phyloP scores from a whole-genome alignment of 92 coral and sea anemone species.

The Bergia puertoricense region DNA sequence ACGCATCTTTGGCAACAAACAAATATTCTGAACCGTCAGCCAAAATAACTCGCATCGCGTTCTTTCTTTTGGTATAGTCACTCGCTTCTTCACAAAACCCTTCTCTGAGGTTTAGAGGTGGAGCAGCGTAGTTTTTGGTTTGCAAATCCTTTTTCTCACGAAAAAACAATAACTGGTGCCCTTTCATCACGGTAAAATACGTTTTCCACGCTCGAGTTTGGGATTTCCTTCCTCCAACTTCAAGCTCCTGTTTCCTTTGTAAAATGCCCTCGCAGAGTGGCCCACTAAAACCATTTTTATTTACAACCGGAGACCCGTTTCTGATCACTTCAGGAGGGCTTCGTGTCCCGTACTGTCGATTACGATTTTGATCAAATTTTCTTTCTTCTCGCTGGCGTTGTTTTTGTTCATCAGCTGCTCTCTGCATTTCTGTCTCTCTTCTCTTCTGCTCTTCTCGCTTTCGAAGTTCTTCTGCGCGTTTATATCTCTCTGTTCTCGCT shows the following conservation, averaged over 20 bases:
- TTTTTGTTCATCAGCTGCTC: constrained; percentile 32
- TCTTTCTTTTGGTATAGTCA: constrained; percentile 58
- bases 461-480: constrained; percentile 30
- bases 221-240: constrained; percentile 70
- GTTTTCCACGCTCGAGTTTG: constrained; percentile 82
- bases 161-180: constrained; percentile 68
- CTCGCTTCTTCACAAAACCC: constrained; percentile 65
- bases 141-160: constrained; percentile 69
- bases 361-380: constrained; percentile 33
- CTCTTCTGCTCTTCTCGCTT: constrained; percentile 38
- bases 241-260: constrained; percentile 85
- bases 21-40: constrained; percentile 82
- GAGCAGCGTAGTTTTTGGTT: constrained; percentile 61
- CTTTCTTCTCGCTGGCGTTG: constrained; percentile 38
- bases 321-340: constrained; percentile 49
- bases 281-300: constrained; percentile 14
- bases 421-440: constrained; percentile 39
- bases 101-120: constrained; percentile 68
- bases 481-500: constrained; percentile 42
- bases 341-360: constrained; percentile 9
- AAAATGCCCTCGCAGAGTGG: constrained; percentile 75
- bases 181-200: constrained; percentile 75
- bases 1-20: constrained; percentile 67
- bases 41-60: constrained; percentile 70
- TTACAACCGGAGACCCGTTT: constrained; percentile 39